phyloP scores from a whole-genome alignment of 1,140 invertebrate genomes.

The Pseudomyrmex dendroicus region DNA sequence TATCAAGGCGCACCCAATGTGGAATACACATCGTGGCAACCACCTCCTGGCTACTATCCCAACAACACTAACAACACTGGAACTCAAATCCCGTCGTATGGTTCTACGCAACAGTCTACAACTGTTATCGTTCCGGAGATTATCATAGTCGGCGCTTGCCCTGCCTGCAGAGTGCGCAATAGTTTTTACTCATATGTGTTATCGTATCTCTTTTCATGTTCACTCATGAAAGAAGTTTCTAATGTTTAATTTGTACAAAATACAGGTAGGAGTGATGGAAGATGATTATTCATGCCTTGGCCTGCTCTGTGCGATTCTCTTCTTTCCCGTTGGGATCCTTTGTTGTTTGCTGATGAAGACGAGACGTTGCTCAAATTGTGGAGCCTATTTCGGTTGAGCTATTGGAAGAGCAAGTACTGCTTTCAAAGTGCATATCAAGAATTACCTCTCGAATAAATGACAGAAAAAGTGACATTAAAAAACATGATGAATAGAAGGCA shows the following conservation, averaged over 20 bases:
- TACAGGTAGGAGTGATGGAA: conserved; percentile 91
- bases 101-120: conserved; percentile 80
- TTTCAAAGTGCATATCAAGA: too few relatives aligned
- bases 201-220: neutral
- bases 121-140: conserved; percentile 86
- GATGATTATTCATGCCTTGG: conserved; percentile 94
- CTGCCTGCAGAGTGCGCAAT: conserved; percentile 89
- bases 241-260: conserved; percentile 56
- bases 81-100: conserved; percentile 84
- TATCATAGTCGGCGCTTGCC: conserved; percentile 92
- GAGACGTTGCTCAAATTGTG: conserved; percentile 93
- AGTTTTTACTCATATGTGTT: conserved; percentile 10
- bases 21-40: conserved; percentile 72
- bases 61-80: conserved; percentile 64
- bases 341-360: conserved; percentile 93
- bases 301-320: conserved; percentile 93
- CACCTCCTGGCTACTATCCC: conserved; percentile 83
- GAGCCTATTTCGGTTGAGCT: conserved; percentile 90
- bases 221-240: neutral
- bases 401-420: too few relatives aligned
- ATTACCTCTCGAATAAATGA: too few relatives aligned
- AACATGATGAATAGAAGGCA: too few relatives aligned
- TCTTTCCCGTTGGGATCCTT: conserved; percentile 93
- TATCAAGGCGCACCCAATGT: too few relatives aligned
- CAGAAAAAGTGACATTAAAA: too few relatives aligned